Base-by-base conservation (phyloP, 2,888 invertebrate genomes). In the Amphimallon solstitiale region DNA sequence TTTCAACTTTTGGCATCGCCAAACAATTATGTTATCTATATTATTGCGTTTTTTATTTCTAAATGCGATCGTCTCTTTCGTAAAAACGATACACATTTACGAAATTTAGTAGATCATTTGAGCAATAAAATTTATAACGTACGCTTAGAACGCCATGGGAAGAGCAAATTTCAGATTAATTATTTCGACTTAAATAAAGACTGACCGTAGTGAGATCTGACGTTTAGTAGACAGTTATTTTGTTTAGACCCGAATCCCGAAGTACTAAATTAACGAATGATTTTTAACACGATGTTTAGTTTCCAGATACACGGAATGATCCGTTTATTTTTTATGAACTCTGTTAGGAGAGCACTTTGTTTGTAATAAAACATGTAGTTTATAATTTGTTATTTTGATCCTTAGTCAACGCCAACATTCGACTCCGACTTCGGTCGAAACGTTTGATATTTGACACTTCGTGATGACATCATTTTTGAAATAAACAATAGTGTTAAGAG, bases 321-420 rank as follows among this genome's bases (percentile, higher is more conserved):
- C 51, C 60, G 59, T 65, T 65, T 65, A 65, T 60, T 59, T 65
- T 65, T 65, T 60, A 65, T 65, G 59, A 65, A 65, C 60, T 65
- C 49, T 35, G 49, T 48, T 49, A 60, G 51, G 40, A 59, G 49
- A 48, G 48, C 23, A 60, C 56, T 60, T 34, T 65, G 60, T 65
- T 65, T 65, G 60, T 60, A 59, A 65, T 65, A 65, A 65, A 65
- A 59, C 60, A 60, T 60, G 43, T 59, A 49, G 59, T 65, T 65
- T 65, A 65, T 52, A 63, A 40, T 52, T 54, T 63, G 61, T 62
- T 62, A 62, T 62, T 62, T 49, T 54, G 54, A 54, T 54, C 54
- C 54, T 54, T 54, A 54, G 54, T 54, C 54, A 54, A 54, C 54
- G 35, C 54, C 21, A 54, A 40, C 54, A 54, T 54, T 54, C 54